A percentile compares a stretch with the other conserved stretches of the same genome.
Evolutionary conservation across 1,140 invertebrate genomes (phyloP).

Genomic region (Calliopsis andreniformis): DNA sequence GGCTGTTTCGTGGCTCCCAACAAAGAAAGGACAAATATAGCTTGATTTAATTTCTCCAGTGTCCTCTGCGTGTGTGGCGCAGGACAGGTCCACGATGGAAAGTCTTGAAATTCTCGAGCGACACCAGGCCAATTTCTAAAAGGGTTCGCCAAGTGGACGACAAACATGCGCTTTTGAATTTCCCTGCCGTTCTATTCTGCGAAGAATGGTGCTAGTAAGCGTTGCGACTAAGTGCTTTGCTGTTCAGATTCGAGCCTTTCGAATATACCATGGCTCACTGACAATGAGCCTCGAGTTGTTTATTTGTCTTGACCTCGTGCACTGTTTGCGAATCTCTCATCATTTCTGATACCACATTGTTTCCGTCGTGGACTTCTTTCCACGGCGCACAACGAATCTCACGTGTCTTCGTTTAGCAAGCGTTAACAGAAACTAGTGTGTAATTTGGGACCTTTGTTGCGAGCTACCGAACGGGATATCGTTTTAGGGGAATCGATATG

Average conservation of each 20-base stretch:
- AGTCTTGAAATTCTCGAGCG: conserved; percentile 66
- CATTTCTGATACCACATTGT: conserved; percentile 5
- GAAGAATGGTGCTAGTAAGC: conserved; percentile 51
- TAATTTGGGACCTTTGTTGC: not conserved
- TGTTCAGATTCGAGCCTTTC: conserved; percentile 56
- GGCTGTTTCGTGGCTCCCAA: conserved; percentile 44
- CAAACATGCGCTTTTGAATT: conserved; percentile 73
- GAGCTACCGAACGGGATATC: not conserved
- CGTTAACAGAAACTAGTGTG: not conserved
- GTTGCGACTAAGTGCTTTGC: conserved; percentile 37
- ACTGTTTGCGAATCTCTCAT: conserved; percentile 2
- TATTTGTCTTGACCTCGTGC: conserved; percentile 26
- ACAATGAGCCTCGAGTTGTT: conserved; percentile 35
- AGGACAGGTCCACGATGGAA: conserved; percentile 44
- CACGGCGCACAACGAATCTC: not conserved
- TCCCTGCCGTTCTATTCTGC: conserved; percentile 49
- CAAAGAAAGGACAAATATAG: conserved; percentile 30
- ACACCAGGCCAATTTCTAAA: conserved; percentile 70
- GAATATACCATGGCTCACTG: conserved; percentile 44
- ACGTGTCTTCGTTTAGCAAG: too few species aligned
- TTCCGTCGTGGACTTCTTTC: not conserved
- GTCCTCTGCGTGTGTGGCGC: conserved; percentile 25
- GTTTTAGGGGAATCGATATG: not conserved
- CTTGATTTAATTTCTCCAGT: conserved; percentile 60
- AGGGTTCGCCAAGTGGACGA: conserved; percentile 67